Percentiles rank a stretch among this genome's conserved stretches.
phyloP scores from a whole-genome alignment of 2,888 invertebrate species.

The Leptopterna dolabrata region DNA sequence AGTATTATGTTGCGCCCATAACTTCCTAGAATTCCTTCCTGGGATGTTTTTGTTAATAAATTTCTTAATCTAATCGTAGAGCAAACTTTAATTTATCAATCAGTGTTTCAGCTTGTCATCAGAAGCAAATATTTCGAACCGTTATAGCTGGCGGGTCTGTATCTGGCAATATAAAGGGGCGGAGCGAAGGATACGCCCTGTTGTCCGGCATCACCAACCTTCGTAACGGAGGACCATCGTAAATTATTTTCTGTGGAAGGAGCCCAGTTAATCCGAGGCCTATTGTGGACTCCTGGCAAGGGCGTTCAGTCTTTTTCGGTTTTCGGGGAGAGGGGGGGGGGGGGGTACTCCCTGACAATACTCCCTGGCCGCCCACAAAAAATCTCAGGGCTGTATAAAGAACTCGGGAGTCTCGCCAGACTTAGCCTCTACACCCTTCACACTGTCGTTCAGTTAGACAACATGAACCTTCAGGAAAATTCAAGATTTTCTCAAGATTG shows the following conservation, averaged over 20 bases:
- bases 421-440: background rate
- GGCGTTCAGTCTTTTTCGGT: background rate
- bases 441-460: background rate
- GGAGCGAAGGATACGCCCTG: background rate
- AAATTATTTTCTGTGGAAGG: background rate
- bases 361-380: background rate
- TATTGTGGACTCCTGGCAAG: background rate
- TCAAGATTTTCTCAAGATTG: too few species aligned
- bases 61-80: too few species aligned
- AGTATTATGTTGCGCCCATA: too few species aligned
- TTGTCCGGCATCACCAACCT: background rate
- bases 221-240: background rate
- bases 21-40: too few species aligned
- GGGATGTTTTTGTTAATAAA: too few species aligned
- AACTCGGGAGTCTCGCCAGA: background rate
- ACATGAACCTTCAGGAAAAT: background rate
- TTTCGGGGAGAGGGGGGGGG: background rate
- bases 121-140: too few species aligned
- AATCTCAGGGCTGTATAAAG: background rate
- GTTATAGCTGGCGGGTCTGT: background rate
- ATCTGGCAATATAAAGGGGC: background rate
- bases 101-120: too few species aligned
- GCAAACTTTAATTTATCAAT: too few species aligned
- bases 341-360: background rate
- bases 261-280: background rate